Evolutionary conservation across 2,888 invertebrate genomes (phyloP), one percentile per base, ranked within the genome.

Genomic region (Ormyrus rosae): DNA sequence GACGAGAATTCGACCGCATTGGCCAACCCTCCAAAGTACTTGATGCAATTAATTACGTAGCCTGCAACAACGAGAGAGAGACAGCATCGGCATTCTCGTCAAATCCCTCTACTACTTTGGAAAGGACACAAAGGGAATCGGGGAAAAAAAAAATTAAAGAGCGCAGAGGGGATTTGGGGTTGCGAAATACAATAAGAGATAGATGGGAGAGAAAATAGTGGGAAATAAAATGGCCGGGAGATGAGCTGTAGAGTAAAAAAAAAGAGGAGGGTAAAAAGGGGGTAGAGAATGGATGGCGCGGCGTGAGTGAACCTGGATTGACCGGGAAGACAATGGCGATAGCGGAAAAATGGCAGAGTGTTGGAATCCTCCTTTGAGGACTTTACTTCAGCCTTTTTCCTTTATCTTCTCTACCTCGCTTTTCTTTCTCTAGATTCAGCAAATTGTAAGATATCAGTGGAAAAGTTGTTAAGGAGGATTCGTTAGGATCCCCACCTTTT

Each of bases 281-380:
- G 13, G 69, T 13, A 10, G 34, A 55, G 55, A 11, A 72, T 51
- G 53, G 67, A 76, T 19, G 48, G 51, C 34, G 3, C 5, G 11
- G n/a, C 34, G 60, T 10, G 46, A 46, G 46, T 46, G 51, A 63
- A 63, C 55, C 70, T 55, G 34, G 46, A 73, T 72, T 63, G 72
- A 67, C n/a, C 13, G 48, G 11, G 1, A 65, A 74, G 58, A 69
- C 63, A 69, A 61, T 75, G 53, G 48, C 13, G 48, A 13, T 46
- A 13, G 70, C 13, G 56, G 19, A 64, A 46, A 60, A 72, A 72
- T 72, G 64, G 45, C n/a, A 53, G 60, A 72, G 53, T 60, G 72
- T 64, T 10, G 55, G 13, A 11, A 64, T n/a, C 13, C 63, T 53
- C 13, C 19, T 19, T 50, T 13, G 10, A 55, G 53, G 34, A 51